Evolutionary conservation across 2,797 vertebrate species (phyloP).

Genomic region (Bovichtus variegatus): DNA sequence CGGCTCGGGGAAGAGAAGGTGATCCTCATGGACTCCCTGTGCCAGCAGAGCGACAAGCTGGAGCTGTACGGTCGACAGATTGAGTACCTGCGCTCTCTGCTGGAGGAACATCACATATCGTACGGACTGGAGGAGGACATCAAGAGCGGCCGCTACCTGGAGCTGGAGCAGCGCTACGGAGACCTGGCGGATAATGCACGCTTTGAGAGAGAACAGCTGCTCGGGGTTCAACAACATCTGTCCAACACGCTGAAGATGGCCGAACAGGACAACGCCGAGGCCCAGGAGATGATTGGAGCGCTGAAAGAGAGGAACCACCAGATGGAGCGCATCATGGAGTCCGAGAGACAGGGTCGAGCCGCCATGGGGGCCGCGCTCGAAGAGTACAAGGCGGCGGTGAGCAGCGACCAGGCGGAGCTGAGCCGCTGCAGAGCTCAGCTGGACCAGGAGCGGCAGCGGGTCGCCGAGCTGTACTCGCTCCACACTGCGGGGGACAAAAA

Average conservation of each 20-base stretch:
- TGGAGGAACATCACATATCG: slow-evolving; percentile 93
- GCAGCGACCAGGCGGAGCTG: slow-evolving; percentile 92
- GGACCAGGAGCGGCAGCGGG: slow-evolving; percentile 95
- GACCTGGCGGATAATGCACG: slow-evolving; percentile 94
- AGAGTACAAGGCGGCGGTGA: slow-evolving; percentile 91
- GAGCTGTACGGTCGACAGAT: slow-evolving; percentile 94
- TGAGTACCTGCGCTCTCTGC: slow-evolving; percentile 92
- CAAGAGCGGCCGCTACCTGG: slow-evolving; percentile 96
- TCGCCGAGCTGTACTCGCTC: slow-evolving; percentile 93
- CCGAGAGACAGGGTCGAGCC: slow-evolving; percentile 90
- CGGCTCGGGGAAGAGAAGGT: slow-evolving; percentile 95
- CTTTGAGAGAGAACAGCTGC: slow-evolving; percentile 95
- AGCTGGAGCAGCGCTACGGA: slow-evolving; percentile 94
- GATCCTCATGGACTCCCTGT: slow-evolving; percentile 97
- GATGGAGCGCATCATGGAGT: slow-evolving; percentile 94
- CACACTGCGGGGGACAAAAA: slow-evolving; percentile 94
- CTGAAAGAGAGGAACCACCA: slow-evolving; percentile 97
- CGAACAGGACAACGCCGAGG: slow-evolving; percentile 97
- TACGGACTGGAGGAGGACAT: slow-evolving; percentile 94
- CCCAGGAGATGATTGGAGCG: slow-evolving; percentile 93
- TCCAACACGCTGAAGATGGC: slow-evolving; percentile 98
- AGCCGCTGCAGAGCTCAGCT: slow-evolving; percentile 91
- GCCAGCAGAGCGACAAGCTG: slow-evolving; percentile 96
- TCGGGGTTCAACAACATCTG: slow-evolving; percentile 96
- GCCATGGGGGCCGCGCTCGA: slow-evolving; percentile 89